Evolutionary conservation across 64 coral and sea anemone genomes (phyloP), one percentile per base, ranked within the genome.

Genomic region (Montipora capricornis): DNA sequence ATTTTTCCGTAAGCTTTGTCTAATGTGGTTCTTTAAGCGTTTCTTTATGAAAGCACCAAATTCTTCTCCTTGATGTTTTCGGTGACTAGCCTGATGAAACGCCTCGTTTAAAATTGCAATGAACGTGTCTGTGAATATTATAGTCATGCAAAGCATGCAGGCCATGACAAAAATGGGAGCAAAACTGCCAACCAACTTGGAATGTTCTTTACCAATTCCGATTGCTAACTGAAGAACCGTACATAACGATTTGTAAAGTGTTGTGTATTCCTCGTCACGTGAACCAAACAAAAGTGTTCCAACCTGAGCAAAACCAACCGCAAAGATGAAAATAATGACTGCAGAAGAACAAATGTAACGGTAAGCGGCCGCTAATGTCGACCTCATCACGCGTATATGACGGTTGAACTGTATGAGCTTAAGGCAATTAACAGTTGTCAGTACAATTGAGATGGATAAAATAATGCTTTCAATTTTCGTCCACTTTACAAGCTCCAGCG

Each of bases 251-350:
- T 67, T 67, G 14, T 44, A 79, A 14, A 96, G 61, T 3, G 95
- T 93, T 9, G 95, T 75, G 44, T 93, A 96, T 20, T 86, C 84
- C 26, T 52, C 71, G 5, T 90, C 62, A 4, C 29, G 79, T 37
- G 90, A 57, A 74, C 95, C 95, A 96, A 96, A 96, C 14, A 89
- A 24, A 5, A 91, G 79, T 14, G 69, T 75, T 45, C 89, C 91
- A 47, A 90, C 44, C 47, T 93, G 84, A 2, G 87, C 84, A 68
- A 93, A 96, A 0, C 87, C 91, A 53, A 79, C 16, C 52, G 85
- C 74, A 66, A 96, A 45, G 44, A 84, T 20, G 0, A 96, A 6
- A 51, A 96, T 45, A 20, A 92, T 75, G 6, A 87, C 51, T 4
- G 78, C 29, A 19, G 80, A 93, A 12, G 91, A 93, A 37, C 50